Evolutionary conservation across 2,797 vertebrate genomes (phyloP).

Genomic region (Enteromius anoplus): DNA sequence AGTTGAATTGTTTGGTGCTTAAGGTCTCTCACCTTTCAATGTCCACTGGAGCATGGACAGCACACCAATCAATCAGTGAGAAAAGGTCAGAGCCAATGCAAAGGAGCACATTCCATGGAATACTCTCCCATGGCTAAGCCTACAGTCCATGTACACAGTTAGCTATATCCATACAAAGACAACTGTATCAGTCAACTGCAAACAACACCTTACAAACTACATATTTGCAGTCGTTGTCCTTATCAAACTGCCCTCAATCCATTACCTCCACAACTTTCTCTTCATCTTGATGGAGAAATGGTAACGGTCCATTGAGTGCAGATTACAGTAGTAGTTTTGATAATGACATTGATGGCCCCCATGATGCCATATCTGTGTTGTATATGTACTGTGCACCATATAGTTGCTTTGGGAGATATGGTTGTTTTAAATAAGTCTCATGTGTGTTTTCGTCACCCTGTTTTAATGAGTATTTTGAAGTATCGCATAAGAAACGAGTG

Average conservation of each 20-base stretch:
- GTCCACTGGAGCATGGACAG: constrained; percentile 50
- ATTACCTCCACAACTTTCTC: not conserved
- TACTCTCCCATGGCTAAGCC: constrained; percentile 54
- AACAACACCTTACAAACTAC: constrained; percentile 15
- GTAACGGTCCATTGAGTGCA: not conserved
- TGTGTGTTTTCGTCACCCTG: too few relatives aligned
- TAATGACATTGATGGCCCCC: not conserved
- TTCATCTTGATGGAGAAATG: not conserved
- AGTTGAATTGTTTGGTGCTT: constrained; percentile 33
- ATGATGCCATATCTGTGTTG: not conserved
- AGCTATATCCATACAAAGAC: constrained; percentile 38
- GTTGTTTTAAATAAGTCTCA: not conserved
- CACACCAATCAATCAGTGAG: constrained; percentile 57
- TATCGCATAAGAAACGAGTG: too few relatives aligned
- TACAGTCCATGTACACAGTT: constrained; percentile 39
- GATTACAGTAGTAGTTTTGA: not conserved
- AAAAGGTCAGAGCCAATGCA: constrained; percentile 49
- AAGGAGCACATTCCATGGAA: constrained; percentile 44
- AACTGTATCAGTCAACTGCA: constrained; percentile 46
- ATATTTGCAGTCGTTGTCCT: constrained; percentile 22
- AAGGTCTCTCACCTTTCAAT: constrained; percentile 46
- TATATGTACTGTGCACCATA: not conserved
- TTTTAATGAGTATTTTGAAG: too few relatives aligned
- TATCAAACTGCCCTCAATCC: constrained; percentile 14
- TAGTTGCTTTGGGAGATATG: not conserved